Evolutionary conservation across 64 coral and sea anemone species (phyloP), one percentile per base, ranked within the genome.

Genomic region (Dendrophyllia cribrosa): DNA sequence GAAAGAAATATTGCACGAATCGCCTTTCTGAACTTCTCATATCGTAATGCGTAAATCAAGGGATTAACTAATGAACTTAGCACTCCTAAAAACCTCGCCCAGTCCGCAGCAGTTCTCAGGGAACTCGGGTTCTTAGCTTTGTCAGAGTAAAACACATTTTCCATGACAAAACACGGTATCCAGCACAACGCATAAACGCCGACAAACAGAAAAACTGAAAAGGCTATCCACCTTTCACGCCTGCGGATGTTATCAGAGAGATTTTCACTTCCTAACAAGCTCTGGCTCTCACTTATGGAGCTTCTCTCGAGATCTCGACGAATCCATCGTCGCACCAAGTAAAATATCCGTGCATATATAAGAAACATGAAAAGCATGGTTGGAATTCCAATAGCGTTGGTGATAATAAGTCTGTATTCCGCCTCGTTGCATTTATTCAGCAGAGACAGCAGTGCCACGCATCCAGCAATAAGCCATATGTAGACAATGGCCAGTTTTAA

Each of bases 1-100:
- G 76, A 78, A 24, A 9, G 24, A 1, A 81, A 10, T 44, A 81
- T 81, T 6, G 25, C 78, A 4, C 75, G 65, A 73, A 87, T 51
- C 0, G 92, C 92, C 60, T 17, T 88, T 66, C 95, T 86, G 60
- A 96, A 96, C 20, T 93, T 93, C 12, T 78, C 67, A 14, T 79
- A 93, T 17, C 67, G 75, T 20, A 93, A 14, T 24, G 95, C 91
- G 62, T 96, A 96, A 20, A 96, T 26, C 0, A 83, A 10, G 6
- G 95, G 95, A 44, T 96, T 96, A 22, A 96, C 43, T 17, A 91
- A 78, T 19, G 95, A 91, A 77, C 92, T 96, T 4, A 96, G 51
- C 44, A 96, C 50, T 21, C 95, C 95, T 4, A 85, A 72, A 85
- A 90, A 92, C 11, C 88, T 81, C 8, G 62, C 68, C 21, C 47